Conservation (phyloP, 2,888 invertebrate genomes). For the Camponotus fellah region DNA sequence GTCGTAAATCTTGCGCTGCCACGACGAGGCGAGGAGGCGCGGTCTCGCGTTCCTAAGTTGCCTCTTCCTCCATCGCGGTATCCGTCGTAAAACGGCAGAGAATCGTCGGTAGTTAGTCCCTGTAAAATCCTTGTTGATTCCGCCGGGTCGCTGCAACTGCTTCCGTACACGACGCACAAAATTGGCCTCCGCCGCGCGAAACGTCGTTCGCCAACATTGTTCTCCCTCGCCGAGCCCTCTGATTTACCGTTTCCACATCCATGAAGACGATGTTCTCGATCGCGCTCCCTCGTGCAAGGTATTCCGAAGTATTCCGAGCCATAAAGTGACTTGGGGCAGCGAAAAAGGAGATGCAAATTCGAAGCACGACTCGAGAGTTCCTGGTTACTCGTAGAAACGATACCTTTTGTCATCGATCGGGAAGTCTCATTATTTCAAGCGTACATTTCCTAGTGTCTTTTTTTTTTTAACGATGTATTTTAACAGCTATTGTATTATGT, state of each 20-base stretch:
- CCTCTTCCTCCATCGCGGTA: conserved; percentile 58
- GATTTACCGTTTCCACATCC: conserved; percentile 73
- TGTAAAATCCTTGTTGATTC: conserved; percentile 72
- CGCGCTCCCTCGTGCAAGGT: conserved; percentile 16
- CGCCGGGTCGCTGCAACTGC: conserved; percentile 50
- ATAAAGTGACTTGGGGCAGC: conserved; percentile 18
- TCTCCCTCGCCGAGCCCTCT: conserved; percentile 60
- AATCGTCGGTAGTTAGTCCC: conserved; percentile 65
- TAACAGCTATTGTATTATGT: not conserved
- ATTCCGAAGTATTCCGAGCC: conserved; percentile 43
- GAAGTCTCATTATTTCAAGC: conserved; percentile 18
- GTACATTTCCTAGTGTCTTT: not conserved
- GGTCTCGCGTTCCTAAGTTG: conserved; percentile 70
- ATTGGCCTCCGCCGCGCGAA: conserved; percentile 71
- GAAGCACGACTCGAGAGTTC: conserved; percentile 9
- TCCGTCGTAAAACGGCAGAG: conserved; percentile 56
- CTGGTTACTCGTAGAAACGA: conserved; percentile 1
- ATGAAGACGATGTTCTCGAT: conserved; percentile 15
- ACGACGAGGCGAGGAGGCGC: conserved; percentile 57
- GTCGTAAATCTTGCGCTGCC: conserved; percentile 70
- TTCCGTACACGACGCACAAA: conserved; percentile 61
- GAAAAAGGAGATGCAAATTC: conserved; percentile 45
- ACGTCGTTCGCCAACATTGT: conserved; percentile 39
- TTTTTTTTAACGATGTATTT: not conserved
- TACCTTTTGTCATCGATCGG: conserved; percentile 27